Conservation (phyloP, 2,797 vertebrate genomes). For the Brotula barbata region DNA sequence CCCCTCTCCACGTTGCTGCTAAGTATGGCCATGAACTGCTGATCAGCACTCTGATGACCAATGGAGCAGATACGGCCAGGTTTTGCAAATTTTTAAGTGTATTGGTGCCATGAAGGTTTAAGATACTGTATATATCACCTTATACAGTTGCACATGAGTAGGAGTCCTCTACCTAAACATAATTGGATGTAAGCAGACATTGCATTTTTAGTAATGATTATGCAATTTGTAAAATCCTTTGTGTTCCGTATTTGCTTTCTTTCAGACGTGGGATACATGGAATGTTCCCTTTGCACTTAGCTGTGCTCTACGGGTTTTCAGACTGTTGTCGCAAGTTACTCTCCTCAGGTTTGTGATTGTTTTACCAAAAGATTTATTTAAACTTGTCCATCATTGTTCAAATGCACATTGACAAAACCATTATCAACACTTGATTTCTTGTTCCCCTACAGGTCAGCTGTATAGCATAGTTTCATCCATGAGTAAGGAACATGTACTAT, state of each 20-base stretch:
- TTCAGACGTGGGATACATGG: conserved; percentile 91
- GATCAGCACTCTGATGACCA: conserved; percentile 97
- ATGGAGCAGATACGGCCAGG: conserved; percentile 96
- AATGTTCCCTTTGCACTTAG: conserved; percentile 98
- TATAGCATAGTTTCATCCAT: conserved; percentile 99
- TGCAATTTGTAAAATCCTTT: conserved; percentile 4
- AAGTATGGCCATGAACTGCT: conserved; percentile 98
- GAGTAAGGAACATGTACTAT: conserved; percentile 96
- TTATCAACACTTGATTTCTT: neutral
- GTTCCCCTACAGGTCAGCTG: conserved; percentile 87
- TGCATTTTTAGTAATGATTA: neutral
- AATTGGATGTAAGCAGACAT: neutral
- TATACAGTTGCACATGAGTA: neutral
- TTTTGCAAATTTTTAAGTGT: conserved; percentile 51
- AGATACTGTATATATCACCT: neutral
- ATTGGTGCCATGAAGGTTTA: neutral
- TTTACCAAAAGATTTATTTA: no score
- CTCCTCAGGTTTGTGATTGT: conserved; percentile 87
- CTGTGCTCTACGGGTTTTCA: conserved; percentile 96
- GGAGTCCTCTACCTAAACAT: neutral
- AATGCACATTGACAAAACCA: neutral
- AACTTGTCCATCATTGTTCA: neutral
- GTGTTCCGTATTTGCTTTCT: conserved; percentile 6
- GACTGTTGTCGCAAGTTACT: conserved; percentile 99
- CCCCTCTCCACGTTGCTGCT: conserved; percentile 97